These are phyloP conservation scores for Typhlomys cinereus DNA, from an alignment of 2,113 vertebrate genomes.

Conservation along the genomic window DNA sequence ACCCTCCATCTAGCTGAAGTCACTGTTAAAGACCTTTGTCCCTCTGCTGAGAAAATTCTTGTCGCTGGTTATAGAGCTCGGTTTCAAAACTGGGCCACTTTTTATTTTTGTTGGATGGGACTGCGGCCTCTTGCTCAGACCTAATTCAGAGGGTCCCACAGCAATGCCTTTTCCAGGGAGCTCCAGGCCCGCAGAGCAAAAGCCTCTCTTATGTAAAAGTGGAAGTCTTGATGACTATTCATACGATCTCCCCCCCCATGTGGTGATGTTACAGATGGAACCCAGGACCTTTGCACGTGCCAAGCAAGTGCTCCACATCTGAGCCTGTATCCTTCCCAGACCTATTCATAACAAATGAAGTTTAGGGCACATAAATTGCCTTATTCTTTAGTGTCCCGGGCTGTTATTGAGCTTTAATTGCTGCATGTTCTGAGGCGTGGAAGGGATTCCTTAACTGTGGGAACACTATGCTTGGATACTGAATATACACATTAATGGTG, in stretches of 20 bases:
- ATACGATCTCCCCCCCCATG: background rate
- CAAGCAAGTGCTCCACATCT: background rate
- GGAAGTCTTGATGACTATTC: constrained; percentile 5
- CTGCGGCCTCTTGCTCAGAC: constrained; percentile 24
- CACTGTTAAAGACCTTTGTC: constrained; percentile 54
- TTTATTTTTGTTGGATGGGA: constrained; percentile 64
- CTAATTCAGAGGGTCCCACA: constrained; percentile 59
- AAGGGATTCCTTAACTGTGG: background rate
- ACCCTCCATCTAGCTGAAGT: constrained; percentile 54
- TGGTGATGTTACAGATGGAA: background rate
- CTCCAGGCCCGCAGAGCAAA: background rate
- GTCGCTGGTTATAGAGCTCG: constrained; percentile 59
- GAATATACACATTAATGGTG: too few species aligned
- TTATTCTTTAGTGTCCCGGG: background rate
- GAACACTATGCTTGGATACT: background rate
- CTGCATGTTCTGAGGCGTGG: background rate
- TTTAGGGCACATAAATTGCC: background rate
- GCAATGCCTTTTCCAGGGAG: constrained; percentile 56
- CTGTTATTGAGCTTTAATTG: background rate
- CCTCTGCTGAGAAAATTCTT: constrained; percentile 13
- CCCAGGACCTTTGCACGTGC: background rate
- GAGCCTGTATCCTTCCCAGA: background rate
- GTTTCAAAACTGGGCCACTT: constrained; percentile 67
- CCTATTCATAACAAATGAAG: background rate
- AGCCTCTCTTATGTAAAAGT: background rate